phyloP scores from a whole-genome alignment of 2,113 vertebrate species.

The Bos javanicus region DNA sequence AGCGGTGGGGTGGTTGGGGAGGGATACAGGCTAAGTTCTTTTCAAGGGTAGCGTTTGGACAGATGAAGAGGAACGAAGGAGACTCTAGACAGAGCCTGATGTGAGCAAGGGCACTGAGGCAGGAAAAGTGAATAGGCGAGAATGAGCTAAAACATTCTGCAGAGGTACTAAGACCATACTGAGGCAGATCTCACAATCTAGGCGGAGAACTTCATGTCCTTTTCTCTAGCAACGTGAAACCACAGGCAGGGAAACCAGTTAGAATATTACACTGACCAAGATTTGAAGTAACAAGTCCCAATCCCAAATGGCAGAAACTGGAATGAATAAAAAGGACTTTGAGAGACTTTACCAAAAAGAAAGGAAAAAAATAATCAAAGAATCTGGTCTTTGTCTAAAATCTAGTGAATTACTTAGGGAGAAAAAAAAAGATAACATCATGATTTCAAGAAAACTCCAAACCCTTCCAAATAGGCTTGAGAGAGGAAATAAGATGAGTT shows the following conservation, averaged over 20 bases:
- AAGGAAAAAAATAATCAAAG: neutral
- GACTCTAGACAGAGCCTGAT: neutral
- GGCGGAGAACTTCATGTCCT: neutral
- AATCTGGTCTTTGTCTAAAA: neutral
- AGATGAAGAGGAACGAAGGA: neutral
- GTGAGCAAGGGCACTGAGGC: neutral
- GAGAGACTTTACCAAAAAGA: neutral
- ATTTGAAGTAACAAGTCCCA: neutral
- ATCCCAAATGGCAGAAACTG: neutral
- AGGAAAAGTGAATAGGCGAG: neutral
- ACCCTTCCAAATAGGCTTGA: neutral
- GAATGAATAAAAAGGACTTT: neutral
- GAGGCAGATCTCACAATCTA: neutral
- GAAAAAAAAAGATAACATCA: neutral
- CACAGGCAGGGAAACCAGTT: neutral
- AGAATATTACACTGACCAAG: neutral
- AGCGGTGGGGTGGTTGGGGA: neutral
- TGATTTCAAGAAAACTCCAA: neutral
- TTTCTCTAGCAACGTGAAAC: neutral
- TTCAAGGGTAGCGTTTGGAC: neutral
- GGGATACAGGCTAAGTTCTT: neutral
- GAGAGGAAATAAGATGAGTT: neutral
- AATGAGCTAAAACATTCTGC: neutral
- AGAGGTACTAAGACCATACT: neutral
- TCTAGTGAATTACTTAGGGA: neutral